Base-by-base conservation (phyloP, 2,113 vertebrate species). In the Tinamus guttatus region DNA sequence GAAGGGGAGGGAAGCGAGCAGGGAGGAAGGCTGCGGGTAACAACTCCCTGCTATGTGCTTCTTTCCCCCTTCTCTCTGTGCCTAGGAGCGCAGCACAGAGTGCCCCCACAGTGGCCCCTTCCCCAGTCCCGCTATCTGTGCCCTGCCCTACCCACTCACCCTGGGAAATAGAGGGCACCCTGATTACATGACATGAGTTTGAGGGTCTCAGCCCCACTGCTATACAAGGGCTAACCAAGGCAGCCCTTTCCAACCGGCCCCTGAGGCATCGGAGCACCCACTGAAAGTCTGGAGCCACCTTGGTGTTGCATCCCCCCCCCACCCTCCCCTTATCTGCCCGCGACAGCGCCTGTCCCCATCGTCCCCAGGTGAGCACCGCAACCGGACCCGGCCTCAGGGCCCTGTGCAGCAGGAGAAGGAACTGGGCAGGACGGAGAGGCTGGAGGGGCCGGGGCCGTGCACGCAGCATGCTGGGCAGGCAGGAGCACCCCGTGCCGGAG, bases 131-230 rank as follows among this genome's bases (percentile, higher is more conserved):
- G 49, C 19, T 1, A 3, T 4, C 40, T 40, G 59, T 10, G 28
- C 49, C 63, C 43, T 51, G 30, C 22, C 62, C 34, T 64, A 71
- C 24, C 49, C n/a, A 7, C n/a, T 70, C 13, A 5, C 10, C 18
- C 5, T 34, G 27, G 54, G 14, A 24, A 58, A 34, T 45, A 86
- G 60, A 20, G 34, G 11, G n/a, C 16, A 65, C 11, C 22, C 49
- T 65, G 70, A 45, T 73, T 59, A 47, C 0, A 0, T 13, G 43
- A 24, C 22, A 58, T 0, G 2, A 74, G 7, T 9, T 19, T 4
- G 24, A 76, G 19, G 22, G 3, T 77, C 68, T 83, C 76, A 91
- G 76, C 28, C 34, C 10, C 11, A 5, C n/a, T 58, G 30, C 34
- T 71, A 70, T 15, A 38, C 51, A 79, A 41, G 8, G 51, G 1